These are phyloP conservation scores for Malachius bipustulatus DNA, from an alignment of 2,888 invertebrate genomes.

Conservation along the genomic window DNA sequence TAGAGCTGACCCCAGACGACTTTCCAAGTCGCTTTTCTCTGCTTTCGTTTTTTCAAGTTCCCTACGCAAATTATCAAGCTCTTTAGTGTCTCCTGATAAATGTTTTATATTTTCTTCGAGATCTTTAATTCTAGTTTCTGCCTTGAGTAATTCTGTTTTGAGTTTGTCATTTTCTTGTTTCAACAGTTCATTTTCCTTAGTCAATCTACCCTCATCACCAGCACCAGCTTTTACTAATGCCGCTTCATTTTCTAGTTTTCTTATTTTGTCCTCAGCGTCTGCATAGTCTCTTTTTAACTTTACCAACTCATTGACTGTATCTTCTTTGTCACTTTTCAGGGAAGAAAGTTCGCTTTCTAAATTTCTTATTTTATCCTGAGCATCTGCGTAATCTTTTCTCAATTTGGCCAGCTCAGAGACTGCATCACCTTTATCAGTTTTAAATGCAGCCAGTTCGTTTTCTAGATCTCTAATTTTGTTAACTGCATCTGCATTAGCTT, in stretches of 20 bases:
- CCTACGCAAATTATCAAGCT: conserved; percentile 5
- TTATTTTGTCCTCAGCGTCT: neutral
- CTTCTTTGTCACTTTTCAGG: conserved; percentile 4
- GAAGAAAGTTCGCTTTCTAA: conserved; percentile 5
- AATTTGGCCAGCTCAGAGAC: too few relatives aligned
- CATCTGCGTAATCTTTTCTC: conserved; percentile 2
- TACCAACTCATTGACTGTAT: conserved; percentile 4
- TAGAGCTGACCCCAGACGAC: conserved; percentile 15
- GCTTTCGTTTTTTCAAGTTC: conserved; percentile 14
- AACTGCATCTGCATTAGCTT: conserved; percentile 6
- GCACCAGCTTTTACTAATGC: neutral
- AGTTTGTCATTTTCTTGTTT: conserved; percentile 6
- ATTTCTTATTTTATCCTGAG: conserved; percentile 6
- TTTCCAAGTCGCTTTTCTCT: conserved; percentile 23
- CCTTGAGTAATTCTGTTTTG: neutral
- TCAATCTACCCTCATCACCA: conserved; percentile 2
- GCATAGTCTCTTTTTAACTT: neutral
- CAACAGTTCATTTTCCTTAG: conserved; percentile 11
- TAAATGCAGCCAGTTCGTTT: conserved; percentile 10
- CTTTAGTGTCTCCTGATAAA: neutral
- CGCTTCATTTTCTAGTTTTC: conserved; percentile 1
- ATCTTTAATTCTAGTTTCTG: neutral
- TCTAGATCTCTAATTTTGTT: conserved; percentile 13
- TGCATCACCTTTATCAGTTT: conserved; percentile 5
- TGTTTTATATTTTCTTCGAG: neutral